These are phyloP conservation scores for Podiceps cristatus DNA, from an alignment of 2,113 vertebrate genomes.

Conservation along the genomic window DNA sequence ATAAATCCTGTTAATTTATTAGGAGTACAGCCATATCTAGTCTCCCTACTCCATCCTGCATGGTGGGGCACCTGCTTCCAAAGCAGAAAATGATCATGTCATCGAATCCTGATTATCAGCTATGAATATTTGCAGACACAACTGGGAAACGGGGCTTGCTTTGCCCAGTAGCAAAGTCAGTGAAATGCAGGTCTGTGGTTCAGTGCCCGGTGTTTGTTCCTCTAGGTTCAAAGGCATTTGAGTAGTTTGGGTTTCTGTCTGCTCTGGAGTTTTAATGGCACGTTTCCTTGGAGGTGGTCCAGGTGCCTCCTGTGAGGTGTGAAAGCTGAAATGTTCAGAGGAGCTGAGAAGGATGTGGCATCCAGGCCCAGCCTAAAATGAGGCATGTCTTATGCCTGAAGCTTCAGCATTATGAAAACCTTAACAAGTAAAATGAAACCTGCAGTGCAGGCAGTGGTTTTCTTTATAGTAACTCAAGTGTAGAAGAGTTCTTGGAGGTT, in stretches of 20 bases:
- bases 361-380: too few relatives aligned
- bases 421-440: neutral
- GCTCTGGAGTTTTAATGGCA: neutral
- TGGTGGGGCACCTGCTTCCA: neutral
- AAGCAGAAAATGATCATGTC: neutral
- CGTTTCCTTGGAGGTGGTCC: neutral
- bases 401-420: neutral
- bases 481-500: neutral
- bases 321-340: neutral
- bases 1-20: neutral
- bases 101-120: rapidly evolving
- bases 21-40: neutral
- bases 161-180: neutral
- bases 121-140: neutral
- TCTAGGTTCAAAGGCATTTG: neutral
- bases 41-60: neutral
- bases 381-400: neutral
- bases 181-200: neutral
- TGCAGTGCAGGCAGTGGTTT: neutral
- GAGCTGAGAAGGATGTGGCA: neutral
- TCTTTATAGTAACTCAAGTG: neutral
- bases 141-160: neutral
- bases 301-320: neutral
- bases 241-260: neutral
- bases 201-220: neutral